Percentiles rank a stretch among this genome's conserved stretches.
These are phyloP conservation scores for Leucophenga varia DNA, from an alignment of 1,140 invertebrate genomes.

Conservation along the genomic window DNA sequence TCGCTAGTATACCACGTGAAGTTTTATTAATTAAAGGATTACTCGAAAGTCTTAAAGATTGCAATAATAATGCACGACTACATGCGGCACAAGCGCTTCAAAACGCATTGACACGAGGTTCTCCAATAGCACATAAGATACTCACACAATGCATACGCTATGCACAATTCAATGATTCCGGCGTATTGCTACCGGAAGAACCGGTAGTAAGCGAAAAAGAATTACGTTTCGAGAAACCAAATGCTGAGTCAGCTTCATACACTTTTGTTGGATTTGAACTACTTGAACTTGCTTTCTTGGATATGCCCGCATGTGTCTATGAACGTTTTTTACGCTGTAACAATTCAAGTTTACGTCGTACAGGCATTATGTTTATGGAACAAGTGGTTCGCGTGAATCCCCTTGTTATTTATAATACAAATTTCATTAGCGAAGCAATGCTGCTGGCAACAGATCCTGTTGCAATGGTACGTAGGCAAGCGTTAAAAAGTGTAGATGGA, in stretches of 20 bases:
- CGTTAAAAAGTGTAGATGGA: slow-evolving; percentile 32
- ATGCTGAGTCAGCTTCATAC: slow-evolving; percentile 22
- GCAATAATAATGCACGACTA: slow-evolving; percentile 39
- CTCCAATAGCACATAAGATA: slow-evolving; percentile 40
- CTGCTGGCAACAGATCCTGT: slow-evolving; percentile 32
- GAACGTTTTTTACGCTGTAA: slow-evolving; percentile 30
- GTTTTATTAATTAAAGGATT: slow-evolving; percentile 35
- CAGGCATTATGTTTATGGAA: slow-evolving; percentile 42
- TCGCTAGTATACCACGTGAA: slow-evolving; percentile 46
- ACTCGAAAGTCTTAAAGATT: slow-evolving; percentile 35
- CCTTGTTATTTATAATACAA: slow-evolving; percentile 46
- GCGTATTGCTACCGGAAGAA: slow-evolving; percentile 18
- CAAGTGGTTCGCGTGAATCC: slow-evolving; percentile 38
- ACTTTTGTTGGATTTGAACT: slow-evolving; percentile 41
- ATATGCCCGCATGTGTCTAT: slow-evolving; percentile 35
- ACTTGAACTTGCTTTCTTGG: slow-evolving; percentile 28
- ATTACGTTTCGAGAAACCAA: slow-evolving; percentile 32
- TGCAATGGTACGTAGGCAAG: slow-evolving; percentile 37
- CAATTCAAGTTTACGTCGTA: slow-evolving; percentile 32
- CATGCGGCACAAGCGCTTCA: slow-evolving; percentile 45
- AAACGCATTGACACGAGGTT: slow-evolving; percentile 33
- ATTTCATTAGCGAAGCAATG: slow-evolving; percentile 35
- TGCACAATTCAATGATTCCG: slow-evolving; percentile 29
- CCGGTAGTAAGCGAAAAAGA: slow-evolving; percentile 25
- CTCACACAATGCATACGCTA: slow-evolving; percentile 35